These are phyloP conservation scores for Panorpa germanica DNA, from an alignment of 2,888 invertebrate genomes.

Conservation along the genomic window DNA sequence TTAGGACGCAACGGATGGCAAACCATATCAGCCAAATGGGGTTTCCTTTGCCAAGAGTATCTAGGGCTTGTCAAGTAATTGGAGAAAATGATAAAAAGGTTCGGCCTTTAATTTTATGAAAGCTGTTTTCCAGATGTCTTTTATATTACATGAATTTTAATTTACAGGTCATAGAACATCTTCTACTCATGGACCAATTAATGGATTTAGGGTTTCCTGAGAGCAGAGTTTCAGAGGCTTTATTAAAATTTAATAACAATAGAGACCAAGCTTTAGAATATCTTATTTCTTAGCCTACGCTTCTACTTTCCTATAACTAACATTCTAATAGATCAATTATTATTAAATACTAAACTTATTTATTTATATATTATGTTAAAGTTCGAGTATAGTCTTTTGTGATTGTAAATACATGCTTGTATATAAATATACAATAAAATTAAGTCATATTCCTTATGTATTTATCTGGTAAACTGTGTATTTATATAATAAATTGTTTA, in stretches of 20 bases:
- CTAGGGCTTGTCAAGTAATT: slow-evolving; percentile 56
- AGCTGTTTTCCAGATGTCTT: background rate
- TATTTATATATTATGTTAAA: too few species aligned
- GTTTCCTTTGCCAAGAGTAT: slow-evolving; percentile 62
- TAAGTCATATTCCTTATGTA: too few species aligned
- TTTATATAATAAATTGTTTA: too few species aligned
- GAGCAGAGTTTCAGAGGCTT: slow-evolving; percentile 49
- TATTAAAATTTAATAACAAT: slow-evolving; percentile 61
- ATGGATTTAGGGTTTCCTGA: slow-evolving; percentile 72
- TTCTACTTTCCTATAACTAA: too few species aligned
- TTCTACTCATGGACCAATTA: slow-evolving; percentile 56
- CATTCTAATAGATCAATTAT: too few species aligned
- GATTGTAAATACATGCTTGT: too few species aligned
- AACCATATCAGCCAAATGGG: slow-evolving; percentile 72
- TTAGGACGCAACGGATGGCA: slow-evolving; percentile 43
- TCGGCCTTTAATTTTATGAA: slow-evolving; percentile 14
- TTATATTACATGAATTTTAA: slow-evolving; percentile 11
- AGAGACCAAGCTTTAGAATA: slow-evolving; percentile 72
- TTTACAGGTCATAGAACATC: slow-evolving; percentile 60
- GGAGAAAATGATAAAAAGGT: slow-evolving; percentile 78
- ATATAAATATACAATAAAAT: too few species aligned
- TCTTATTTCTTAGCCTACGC: slow-evolving; percentile 61
- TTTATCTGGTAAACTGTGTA: too few species aligned
- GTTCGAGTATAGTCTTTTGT: too few species aligned
- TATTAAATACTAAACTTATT: too few species aligned